A percentile compares a stretch with the other conserved stretches of the same genome.
Evolutionary conservation across 2,888 invertebrate genomes (phyloP).

Genomic region (Torymus auratus): DNA sequence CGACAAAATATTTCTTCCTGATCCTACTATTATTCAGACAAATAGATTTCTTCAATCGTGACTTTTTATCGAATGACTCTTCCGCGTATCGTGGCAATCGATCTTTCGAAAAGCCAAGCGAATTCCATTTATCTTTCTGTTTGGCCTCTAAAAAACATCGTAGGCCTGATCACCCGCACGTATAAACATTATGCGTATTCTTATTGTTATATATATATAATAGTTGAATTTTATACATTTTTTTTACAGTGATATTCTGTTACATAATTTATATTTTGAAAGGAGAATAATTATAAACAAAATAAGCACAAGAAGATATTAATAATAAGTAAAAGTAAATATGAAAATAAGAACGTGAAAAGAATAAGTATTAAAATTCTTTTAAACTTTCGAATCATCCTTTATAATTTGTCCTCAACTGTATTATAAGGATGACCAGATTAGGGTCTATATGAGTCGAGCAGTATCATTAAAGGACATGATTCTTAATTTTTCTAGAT

Average conservation of each 20-base stretch:
- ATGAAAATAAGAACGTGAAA: no score
- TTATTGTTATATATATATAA: no score
- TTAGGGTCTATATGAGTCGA: neutral
- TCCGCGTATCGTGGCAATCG: conserved; percentile 10
- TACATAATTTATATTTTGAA: no score
- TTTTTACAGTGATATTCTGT: no score
- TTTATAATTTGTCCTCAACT: neutral
- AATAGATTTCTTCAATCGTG: conserved; percentile 38
- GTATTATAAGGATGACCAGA: neutral
- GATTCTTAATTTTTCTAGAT: neutral
- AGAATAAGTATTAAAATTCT: no score
- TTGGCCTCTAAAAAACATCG: no score
- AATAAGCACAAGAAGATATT: no score
- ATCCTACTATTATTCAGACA: conserved; percentile 24
- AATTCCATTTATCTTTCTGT: conserved; percentile 2
- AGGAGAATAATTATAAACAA: no score
- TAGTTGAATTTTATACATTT: no score
- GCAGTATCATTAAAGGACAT: neutral
- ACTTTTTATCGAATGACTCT: conserved; percentile 13
- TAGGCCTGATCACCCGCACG: no score
- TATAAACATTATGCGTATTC: no score
- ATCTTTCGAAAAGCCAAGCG: neutral
- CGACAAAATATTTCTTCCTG: conserved; percentile 28
- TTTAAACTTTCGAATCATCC: neutral
- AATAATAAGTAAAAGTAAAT: no score